A percentile compares a stretch with the other conserved stretches of the same genome.
Evolutionary conservation across 2,113 vertebrate genomes (phyloP).

Genomic region (Ornithorhynchus anatinus): DNA sequence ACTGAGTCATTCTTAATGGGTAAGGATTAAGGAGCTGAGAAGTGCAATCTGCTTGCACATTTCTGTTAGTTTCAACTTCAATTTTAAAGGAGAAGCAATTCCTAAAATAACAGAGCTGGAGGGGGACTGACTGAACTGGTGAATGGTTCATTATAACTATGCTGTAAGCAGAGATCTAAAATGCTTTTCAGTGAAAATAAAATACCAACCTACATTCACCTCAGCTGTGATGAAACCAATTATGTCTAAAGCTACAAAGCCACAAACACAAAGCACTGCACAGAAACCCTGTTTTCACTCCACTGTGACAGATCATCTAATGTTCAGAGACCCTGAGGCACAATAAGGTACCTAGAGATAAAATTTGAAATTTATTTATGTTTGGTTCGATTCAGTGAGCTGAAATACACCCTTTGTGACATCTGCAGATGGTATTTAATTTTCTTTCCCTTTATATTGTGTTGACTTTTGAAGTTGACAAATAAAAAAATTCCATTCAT

Average conservation of each 20-base stretch:
- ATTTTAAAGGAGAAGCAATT: neutral
- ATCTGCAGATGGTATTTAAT: conserved; percentile 5
- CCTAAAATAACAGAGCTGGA: conserved; percentile 8
- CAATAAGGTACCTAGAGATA: conserved; percentile 4
- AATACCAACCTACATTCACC: conserved; percentile 37
- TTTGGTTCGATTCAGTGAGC: conserved; percentile 35
- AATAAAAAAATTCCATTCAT: neutral
- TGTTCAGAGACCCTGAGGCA: conserved; percentile 7
- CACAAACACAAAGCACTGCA: conserved; percentile 31
- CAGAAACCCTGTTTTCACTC: conserved; percentile 19
- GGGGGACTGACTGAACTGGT: neutral
- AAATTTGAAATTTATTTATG: conserved; percentile 33
- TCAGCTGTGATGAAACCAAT: conserved; percentile 16
- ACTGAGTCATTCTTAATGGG: conserved; percentile 21
- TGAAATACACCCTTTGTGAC: conserved; percentile 7
- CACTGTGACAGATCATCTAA: neutral
- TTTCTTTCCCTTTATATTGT: no score
- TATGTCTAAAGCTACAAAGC: conserved; percentile 47
- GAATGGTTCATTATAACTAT: conserved; percentile 10
- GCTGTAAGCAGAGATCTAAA: neutral
- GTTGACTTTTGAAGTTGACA: no score
- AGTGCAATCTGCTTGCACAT: conserved; percentile 18
- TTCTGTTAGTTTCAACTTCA: conserved; percentile 20
- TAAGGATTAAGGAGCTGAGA: conserved; percentile 1
- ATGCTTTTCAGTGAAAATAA: conserved; percentile 22